phyloP scores from a whole-genome alignment of 1,140 invertebrate genomes.

The Pseudomyrmex pallidus region DNA sequence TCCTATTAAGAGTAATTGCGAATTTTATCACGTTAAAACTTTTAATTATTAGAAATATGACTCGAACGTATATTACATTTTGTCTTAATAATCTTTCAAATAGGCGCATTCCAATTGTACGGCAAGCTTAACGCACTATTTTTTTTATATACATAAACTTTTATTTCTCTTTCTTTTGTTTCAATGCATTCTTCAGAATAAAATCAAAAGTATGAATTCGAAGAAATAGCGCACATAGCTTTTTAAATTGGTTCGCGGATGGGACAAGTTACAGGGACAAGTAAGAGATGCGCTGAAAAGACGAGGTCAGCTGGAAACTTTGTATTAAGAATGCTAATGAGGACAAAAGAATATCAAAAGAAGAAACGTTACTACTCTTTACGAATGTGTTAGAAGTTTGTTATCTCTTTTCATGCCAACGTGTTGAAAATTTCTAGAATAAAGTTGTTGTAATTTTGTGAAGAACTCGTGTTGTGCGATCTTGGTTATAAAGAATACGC shows the following conservation, averaged over 20 bases:
- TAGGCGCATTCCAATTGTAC: too few relatives aligned
- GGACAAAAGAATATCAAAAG: conserved; percentile 7
- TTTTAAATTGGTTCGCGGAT: conserved; percentile 27
- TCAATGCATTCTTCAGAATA: background rate
- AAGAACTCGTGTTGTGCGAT: background rate
- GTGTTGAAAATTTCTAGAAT: background rate
- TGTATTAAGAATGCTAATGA: conserved; percentile 45
- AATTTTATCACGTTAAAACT: background rate
- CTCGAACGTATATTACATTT: background rate
- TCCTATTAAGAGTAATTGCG: background rate
- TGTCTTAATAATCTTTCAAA: too few relatives aligned
- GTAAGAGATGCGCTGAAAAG: background rate
- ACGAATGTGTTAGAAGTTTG: background rate
- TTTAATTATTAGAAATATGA: background rate
- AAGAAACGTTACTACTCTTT: conserved; percentile 15
- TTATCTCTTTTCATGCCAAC: background rate
- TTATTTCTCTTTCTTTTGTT: background rate
- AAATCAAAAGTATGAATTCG: background rate
- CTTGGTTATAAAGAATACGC: too few relatives aligned
- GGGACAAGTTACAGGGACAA: background rate
- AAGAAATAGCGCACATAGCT: background rate
- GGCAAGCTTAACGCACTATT: background rate
- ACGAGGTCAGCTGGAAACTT: conserved; percentile 4
- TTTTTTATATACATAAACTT: background rate
- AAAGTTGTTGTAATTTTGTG: background rate